Percentiles rank a stretch among this genome's conserved stretches.
Evolutionary conservation across 1,140 invertebrate species (phyloP).

Genomic region (Formica exsecta): DNA sequence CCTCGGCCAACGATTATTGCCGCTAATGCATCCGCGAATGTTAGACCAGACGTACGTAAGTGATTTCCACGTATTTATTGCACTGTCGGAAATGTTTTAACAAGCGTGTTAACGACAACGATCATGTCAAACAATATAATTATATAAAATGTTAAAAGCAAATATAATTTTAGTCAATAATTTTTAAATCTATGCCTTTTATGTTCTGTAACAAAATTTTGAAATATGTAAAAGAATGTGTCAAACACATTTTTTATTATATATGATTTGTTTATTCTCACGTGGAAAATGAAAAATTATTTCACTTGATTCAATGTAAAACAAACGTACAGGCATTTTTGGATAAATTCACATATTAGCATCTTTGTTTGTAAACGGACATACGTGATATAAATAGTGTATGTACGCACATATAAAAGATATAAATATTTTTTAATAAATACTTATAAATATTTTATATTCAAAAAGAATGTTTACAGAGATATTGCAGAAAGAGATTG

Average conservation of each 20-base stretch:
- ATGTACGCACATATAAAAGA: background rate
- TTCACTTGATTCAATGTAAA: background rate
- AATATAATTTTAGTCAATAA: slow-evolving; percentile 11
- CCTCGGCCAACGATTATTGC: slow-evolving; percentile 70
- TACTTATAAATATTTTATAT: background rate
- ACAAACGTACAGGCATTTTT: background rate
- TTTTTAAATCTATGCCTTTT: background rate
- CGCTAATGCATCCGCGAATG: slow-evolving; percentile 67
- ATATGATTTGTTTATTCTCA: background rate
- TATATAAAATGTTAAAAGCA: background rate
- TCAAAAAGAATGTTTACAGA: background rate
- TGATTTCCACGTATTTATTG: slow-evolving; percentile 15
- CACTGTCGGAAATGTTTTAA: background rate
- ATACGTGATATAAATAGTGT: background rate
- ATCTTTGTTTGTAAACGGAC: background rate
- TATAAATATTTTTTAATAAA: slow-evolving; percentile 16
- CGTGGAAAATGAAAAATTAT: background rate
- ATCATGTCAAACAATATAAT: background rate
- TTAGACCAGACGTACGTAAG: slow-evolving; percentile 37
- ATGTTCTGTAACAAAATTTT: background rate
- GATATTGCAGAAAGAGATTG: background rate
- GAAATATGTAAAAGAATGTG: background rate
- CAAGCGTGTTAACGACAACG: background rate
- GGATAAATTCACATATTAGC: slow-evolving; percentile 6
- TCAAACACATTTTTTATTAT: slow-evolving; percentile 21